Base-by-base conservation (phyloP, 1,140 invertebrate species). In the Planococcus citri region DNA sequence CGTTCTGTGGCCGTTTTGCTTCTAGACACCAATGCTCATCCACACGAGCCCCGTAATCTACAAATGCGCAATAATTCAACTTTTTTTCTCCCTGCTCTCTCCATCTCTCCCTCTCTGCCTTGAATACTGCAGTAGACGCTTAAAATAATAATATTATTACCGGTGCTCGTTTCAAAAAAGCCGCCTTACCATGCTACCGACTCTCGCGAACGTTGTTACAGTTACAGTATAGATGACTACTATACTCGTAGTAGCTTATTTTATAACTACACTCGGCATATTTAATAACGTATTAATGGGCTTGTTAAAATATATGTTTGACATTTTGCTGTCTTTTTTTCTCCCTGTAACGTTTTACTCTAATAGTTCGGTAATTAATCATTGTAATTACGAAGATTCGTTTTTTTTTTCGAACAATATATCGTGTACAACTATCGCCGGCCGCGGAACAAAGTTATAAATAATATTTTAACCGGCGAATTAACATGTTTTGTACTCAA, bases 131-230 rank as follows among this genome's bases (percentile, higher is more conserved):
- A 25, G 21, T 64, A 64, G 60, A 64, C 60, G 25, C 25, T 64
- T 64, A 64, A 64, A 64, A 64, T 64, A 64, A 64, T 64, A 64
- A 64, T 21, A 64, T 64, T 64, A 64, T 64, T 64, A 64, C 20
- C 22, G 21, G 60, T 20, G 21, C 60, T 64, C 60, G 60, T 64
- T 64, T 64, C 60, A 64, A 64, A 64, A 64, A 64, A 3, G 41
- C 41, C 41, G 41, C 41, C 17, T 14, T 17, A 20, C 41, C 17
- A n/a, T 20, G 41, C 41, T 51, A 51, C 41, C 41, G 41, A 14
- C 2, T 51, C 33, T 37, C 41, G 41, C 41, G 17, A 51, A 51
- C 41, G 41, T 51, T 51, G 41, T 51, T 51, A 9, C 2, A 51
- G 10, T 9, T n/a, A n/a, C n/a, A n/a, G n/a, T n/a, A n/a, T n/a